These are phyloP conservation scores for Nansenia antarctica DNA, from an alignment of 2,113 vertebrate genomes.

Conservation along the genomic window DNA sequence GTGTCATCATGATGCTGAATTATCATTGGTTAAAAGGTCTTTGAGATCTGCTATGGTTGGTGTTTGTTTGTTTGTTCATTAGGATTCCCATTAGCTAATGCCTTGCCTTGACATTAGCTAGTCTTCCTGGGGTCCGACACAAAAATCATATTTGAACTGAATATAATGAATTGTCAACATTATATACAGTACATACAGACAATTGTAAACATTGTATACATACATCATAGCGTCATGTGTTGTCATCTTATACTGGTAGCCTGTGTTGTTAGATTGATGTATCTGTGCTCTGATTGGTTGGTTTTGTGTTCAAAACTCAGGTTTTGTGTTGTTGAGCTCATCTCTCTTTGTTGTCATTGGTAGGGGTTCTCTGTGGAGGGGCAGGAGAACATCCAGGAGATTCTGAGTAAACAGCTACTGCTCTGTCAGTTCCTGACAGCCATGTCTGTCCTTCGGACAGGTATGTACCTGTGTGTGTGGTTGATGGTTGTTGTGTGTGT, in stretches of 20 bases:
- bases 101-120: no score
- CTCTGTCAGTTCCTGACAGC: constrained; percentile 94
- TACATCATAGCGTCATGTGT: background rate
- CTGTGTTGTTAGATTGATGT: background rate
- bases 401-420: constrained; percentile 84
- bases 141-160: no score
- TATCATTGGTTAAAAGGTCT: background rate
- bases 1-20: constrained; percentile 11
- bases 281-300: background rate
- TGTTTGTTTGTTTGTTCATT: no score
- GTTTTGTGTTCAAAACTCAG: no score
- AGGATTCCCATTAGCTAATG: no score
- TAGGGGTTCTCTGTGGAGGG: constrained; percentile 98
- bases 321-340: constrained; percentile 7
- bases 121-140: no score
- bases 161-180: no score
- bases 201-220: no score
- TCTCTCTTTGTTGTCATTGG: background rate
- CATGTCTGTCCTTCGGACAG: constrained; percentile 87
- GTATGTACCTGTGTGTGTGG: constrained; percentile 58
- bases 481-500: background rate
- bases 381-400: constrained; percentile 96
- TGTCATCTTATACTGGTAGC: background rate
- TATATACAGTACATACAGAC: no score
- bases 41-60: background rate